Conservation (phyloP, 2,888 invertebrate species). For the Matsumyia berberina region DNA sequence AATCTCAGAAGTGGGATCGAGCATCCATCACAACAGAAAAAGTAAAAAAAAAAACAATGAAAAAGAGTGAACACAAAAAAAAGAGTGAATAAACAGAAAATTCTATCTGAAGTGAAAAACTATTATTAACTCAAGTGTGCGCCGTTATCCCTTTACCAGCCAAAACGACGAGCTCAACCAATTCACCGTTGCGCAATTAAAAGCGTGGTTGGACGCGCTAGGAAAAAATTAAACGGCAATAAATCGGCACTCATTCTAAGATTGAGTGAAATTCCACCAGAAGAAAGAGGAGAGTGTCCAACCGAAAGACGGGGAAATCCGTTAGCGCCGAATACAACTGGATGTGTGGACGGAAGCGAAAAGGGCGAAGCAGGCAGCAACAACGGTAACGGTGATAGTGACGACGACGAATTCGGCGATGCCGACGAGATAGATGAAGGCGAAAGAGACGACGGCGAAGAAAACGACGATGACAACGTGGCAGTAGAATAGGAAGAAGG, state of each 20-base stretch:
- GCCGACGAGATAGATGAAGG: background rate
- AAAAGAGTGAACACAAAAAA: too few relatives aligned
- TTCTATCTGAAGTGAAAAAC: too few relatives aligned
- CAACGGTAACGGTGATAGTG: background rate
- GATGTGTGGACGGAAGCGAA: background rate
- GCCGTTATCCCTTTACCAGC: too few relatives aligned
- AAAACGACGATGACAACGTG: too few relatives aligned
- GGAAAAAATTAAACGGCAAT: conserved; percentile 25
- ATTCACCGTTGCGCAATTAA: conserved; percentile 23
- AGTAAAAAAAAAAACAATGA: too few relatives aligned
- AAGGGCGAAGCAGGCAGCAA: background rate
- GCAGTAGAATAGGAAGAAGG: background rate
- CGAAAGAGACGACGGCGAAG: conserved; percentile 8
- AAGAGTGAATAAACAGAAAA: too few relatives aligned
- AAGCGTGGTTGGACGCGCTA: conserved; percentile 11
- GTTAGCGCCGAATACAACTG: background rate
- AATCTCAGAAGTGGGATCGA: too few relatives aligned
- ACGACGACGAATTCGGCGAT: background rate
- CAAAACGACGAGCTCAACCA: background rate
- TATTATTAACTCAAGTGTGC: too few relatives aligned
- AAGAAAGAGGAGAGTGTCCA: conserved; percentile 16
- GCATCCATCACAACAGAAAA: too few relatives aligned
- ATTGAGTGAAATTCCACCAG: background rate
- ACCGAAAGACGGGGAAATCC: background rate
- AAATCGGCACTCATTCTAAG: conserved; percentile 28